These are phyloP conservation scores for Agrenia bidenticulata DNA, from an alignment of 2,888 invertebrate genomes.

Conservation along the genomic window DNA sequence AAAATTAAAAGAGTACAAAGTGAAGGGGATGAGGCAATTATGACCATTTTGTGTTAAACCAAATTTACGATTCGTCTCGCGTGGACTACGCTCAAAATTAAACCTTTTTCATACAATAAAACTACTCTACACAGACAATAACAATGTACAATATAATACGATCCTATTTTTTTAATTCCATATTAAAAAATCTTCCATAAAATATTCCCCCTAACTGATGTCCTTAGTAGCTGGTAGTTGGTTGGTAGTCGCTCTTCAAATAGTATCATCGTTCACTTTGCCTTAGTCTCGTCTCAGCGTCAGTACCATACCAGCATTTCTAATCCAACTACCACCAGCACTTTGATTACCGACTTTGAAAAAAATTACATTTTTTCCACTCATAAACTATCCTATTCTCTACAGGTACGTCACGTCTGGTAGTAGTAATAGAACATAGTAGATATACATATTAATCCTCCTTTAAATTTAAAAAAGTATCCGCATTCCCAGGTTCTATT, in stretches of 20 bases:
- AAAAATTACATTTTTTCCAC: conserved; percentile 11
- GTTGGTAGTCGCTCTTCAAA: conserved; percentile 8
- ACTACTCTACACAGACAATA: conserved; percentile 19
- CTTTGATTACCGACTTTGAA: conserved; percentile 20
- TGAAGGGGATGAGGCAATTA: conserved; percentile 44
- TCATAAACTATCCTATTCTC: conserved; percentile 18
- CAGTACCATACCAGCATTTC: not conserved
- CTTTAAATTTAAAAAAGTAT: not conserved
- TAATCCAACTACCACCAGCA: conserved; percentile 3
- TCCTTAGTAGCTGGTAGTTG: not conserved
- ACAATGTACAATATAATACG: conserved; percentile 20
- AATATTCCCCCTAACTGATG: conserved; percentile 17
- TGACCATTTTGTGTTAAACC: conserved; percentile 52
- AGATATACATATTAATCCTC: not conserved
- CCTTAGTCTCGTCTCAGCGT: not conserved
- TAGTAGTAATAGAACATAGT: too few relatives aligned
- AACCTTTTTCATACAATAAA: conserved; percentile 36
- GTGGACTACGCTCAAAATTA: conserved; percentile 45
- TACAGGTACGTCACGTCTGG: conserved; percentile 18
- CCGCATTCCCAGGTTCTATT: conserved; percentile 7
- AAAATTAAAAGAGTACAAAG: conserved; percentile 30
- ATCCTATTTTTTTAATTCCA: conserved; percentile 14
- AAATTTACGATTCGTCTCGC: conserved; percentile 53
- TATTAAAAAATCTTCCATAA: conserved; percentile 6
- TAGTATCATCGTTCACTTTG: conserved; percentile 18